These are phyloP conservation scores for Archocentrus centrarchus DNA, from an alignment of 2,113 vertebrate genomes.

Conservation along the genomic window DNA sequence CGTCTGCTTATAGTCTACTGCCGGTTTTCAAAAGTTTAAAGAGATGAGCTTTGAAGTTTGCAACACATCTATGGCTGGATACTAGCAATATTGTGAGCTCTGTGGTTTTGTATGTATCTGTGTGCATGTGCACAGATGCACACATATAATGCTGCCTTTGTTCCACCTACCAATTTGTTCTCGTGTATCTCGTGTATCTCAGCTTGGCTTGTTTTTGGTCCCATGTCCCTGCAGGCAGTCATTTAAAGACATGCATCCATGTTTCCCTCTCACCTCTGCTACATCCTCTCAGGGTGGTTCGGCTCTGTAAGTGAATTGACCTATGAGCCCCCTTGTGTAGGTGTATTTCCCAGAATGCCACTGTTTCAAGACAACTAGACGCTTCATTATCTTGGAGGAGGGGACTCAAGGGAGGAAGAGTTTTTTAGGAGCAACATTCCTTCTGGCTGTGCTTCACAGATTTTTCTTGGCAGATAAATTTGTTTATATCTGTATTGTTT, in stretches of 20 bases:
- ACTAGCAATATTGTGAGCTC: background rate
- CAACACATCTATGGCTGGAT: constrained; percentile 23
- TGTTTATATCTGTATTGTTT: constrained; percentile 51
- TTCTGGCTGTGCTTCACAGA: constrained; percentile 64
- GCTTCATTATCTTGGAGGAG: constrained; percentile 68
- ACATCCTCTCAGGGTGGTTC: constrained; percentile 45
- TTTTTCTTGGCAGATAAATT: constrained; percentile 63
- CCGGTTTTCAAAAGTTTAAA: background rate
- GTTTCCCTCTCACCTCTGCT: constrained; percentile 64
- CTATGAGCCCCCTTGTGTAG: constrained; percentile 56
- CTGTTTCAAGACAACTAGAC: constrained; percentile 42
- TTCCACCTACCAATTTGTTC: constrained; percentile 63
- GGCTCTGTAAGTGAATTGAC: constrained; percentile 68
- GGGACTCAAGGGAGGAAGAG: constrained; percentile 48
- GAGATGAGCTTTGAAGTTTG: constrained; percentile 17
- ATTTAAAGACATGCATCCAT: constrained; percentile 66
- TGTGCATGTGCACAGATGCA: background rate
- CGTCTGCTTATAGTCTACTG: background rate
- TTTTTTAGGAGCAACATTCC: constrained; percentile 68
- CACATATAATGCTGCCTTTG: constrained; percentile 40
- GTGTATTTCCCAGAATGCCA: constrained; percentile 65
- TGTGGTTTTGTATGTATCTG: background rate
- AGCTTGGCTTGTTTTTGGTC: constrained; percentile 63
- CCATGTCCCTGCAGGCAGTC: constrained; percentile 63
- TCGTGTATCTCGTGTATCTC: constrained; percentile 58